Conservation (phyloP, 2,888 invertebrate species). For the Drosophila prolongata region DNA sequence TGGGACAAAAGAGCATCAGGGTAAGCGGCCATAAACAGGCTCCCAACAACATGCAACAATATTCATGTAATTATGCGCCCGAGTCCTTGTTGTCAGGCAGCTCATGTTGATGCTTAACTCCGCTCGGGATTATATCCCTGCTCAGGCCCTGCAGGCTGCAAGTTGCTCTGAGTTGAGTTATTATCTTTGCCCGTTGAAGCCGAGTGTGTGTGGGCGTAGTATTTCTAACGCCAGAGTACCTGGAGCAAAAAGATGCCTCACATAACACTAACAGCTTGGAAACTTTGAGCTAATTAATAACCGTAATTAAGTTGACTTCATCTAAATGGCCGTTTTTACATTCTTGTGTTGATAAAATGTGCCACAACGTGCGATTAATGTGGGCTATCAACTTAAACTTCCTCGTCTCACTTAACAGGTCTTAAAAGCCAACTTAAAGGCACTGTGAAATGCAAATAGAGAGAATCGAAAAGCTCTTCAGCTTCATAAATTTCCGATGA, state of each 20-base stretch:
- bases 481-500: constrained; percentile 27
- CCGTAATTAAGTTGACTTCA: constrained; percentile 45
- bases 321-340: constrained; percentile 28
- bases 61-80: constrained; percentile 70
- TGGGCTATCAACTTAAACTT: constrained; percentile 9
- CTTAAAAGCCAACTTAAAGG: constrained; percentile 27
- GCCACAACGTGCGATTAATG: constrained; percentile 34
- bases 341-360: constrained; percentile 10
- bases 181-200: constrained; percentile 12
- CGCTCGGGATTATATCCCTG: constrained; percentile 15
- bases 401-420: constrained; percentile 19
- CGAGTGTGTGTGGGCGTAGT: constrained; percentile 5
- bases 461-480: neutral
- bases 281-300: constrained; percentile 46
- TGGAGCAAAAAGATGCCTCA: constrained; percentile 6
- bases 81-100: constrained; percentile 35
- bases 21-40: constrained; percentile 61
- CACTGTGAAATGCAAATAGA: constrained; percentile 28
- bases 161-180: constrained; percentile 38
- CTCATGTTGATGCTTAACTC: constrained; percentile 36
- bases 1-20: constrained; percentile 47
- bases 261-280: constrained; percentile 14
- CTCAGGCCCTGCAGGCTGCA: constrained; percentile 35
- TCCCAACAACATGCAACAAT: constrained; percentile 52
- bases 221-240: constrained; percentile 10